Evolutionary conservation across 2,113 vertebrate genomes (phyloP).

Genomic region (Syngnathus typhle): DNA sequence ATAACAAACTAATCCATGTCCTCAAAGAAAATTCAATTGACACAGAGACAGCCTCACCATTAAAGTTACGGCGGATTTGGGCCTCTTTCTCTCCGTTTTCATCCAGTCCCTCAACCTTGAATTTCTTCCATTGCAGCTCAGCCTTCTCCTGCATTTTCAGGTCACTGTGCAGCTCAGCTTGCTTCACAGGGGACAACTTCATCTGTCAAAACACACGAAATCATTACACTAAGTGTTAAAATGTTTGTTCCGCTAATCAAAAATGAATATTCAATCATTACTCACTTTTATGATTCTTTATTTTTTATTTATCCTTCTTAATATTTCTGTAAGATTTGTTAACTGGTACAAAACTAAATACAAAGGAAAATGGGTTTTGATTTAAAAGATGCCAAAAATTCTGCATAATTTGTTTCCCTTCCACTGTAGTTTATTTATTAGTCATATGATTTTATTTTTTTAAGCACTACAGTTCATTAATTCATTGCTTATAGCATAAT

Average conservation of each 20-base stretch:
- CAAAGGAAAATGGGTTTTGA: too few relatives aligned
- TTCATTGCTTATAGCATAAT: too few relatives aligned
- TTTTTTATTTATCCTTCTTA: too few relatives aligned
- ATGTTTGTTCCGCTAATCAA: not conserved
- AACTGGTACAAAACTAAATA: too few relatives aligned
- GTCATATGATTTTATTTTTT: too few relatives aligned
- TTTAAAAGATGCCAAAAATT: too few relatives aligned
- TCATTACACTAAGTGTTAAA: not conserved
- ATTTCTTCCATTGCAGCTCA: conserved; percentile 90
- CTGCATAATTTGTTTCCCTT: too few relatives aligned
- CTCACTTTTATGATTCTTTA: not conserved
- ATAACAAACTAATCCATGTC: not conserved
- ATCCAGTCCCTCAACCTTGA: conserved; percentile 86
- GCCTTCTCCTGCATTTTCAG: conserved; percentile 93
- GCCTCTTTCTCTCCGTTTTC: conserved; percentile 87
- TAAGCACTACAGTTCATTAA: too few relatives aligned
- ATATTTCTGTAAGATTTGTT: too few relatives aligned
- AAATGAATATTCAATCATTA: not conserved
- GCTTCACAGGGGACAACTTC: conserved; percentile 77
- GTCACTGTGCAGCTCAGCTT: conserved; percentile 89
- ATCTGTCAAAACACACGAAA: conserved; percentile 63
- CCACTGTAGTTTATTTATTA: too few relatives aligned
- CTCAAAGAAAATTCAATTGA: not conserved
- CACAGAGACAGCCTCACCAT: conserved; percentile 53
- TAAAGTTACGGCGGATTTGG: conserved; percentile 77